Conservation (phyloP, 2,113 vertebrate genomes). For the Syrmaticus mikado region DNA sequence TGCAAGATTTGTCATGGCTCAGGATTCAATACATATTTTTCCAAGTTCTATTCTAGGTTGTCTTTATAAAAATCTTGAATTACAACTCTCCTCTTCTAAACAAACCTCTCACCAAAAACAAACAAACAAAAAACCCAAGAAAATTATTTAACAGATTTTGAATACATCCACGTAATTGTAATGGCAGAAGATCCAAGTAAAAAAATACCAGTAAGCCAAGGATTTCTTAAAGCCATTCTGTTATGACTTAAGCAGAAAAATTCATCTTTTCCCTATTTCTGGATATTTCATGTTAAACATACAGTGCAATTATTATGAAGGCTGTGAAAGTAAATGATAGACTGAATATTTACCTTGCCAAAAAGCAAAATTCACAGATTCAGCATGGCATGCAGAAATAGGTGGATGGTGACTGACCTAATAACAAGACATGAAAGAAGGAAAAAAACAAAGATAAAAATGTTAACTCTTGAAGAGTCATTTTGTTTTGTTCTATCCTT, state of each 20-base stretch:
- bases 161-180: neutral
- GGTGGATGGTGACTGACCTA: constrained; percentile 99
- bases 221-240: neutral
- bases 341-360: constrained; percentile 91
- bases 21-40: neutral
- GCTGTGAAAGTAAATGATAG: neutral
- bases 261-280: neutral
- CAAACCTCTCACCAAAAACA: accelerated
- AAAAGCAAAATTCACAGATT: constrained; percentile 93
- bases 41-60: neutral
- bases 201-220: neutral
- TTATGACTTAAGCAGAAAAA: neutral
- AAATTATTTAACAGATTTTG: neutral
- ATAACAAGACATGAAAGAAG: constrained; percentile 22
- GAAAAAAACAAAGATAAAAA: neutral
- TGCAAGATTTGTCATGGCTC: neutral
- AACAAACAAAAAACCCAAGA: neutral
- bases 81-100: neutral
- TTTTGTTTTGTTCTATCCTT: neutral
- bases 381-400: constrained; percentile 94
- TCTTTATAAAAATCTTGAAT: neutral
- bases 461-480: neutral
- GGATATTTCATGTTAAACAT: neutral
- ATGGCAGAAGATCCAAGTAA: neutral
- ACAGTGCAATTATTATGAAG: neutral